phyloP scores from a whole-genome alignment of 2,113 vertebrate genomes.

The Myiagra hebetior region DNA sequence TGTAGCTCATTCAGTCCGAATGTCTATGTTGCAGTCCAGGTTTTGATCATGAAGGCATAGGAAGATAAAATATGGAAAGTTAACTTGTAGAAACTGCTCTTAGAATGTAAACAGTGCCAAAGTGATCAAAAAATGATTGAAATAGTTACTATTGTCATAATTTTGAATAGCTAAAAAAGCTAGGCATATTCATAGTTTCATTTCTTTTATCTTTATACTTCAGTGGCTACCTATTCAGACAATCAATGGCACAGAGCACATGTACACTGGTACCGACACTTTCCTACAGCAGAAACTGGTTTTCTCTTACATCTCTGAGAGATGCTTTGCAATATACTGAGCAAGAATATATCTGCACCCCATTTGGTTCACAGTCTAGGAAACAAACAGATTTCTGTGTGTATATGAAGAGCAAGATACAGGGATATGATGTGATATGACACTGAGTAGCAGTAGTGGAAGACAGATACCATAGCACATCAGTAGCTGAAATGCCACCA shows the following conservation, averaged over 20 bases:
- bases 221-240: neutral
- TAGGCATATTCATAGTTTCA: neutral
- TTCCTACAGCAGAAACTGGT: neutral
- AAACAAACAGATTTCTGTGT: neutral
- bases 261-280: neutral
- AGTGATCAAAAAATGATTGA: neutral
- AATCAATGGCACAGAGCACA: neutral
- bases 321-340: neutral
- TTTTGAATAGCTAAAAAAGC: neutral
- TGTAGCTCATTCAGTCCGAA: neutral
- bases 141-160: neutral
- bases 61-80: neutral
- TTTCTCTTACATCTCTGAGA: neutral
- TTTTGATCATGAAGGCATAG: neutral
- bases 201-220: neutral
- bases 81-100: neutral
- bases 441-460: neutral
- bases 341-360: neutral
- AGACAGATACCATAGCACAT: neutral
- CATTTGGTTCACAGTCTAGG: neutral
- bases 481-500: neutral
- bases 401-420: neutral
- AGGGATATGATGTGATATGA: neutral
- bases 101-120: neutral
- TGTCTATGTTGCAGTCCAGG: neutral